A percentile compares a stretch with the other conserved stretches of the same genome.
These are phyloP conservation scores for Diplolepis rosae DNA, from an alignment of 2,888 invertebrate species.

Conservation along the genomic window DNA sequence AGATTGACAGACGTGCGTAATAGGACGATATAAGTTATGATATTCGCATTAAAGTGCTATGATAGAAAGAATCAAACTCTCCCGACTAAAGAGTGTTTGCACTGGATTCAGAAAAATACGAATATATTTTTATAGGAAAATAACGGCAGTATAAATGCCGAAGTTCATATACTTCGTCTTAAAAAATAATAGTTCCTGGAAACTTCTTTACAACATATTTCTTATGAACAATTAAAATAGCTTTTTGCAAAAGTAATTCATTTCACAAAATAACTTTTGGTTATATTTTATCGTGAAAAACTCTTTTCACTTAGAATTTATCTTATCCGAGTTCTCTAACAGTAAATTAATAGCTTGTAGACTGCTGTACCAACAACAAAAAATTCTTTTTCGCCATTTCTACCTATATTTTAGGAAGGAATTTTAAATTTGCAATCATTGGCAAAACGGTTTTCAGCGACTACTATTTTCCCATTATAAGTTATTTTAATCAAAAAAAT, in stretches of 20 bases:
- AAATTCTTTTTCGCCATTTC: too few species aligned
- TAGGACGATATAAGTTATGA: neutral
- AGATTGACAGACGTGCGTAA: constrained; percentile 10
- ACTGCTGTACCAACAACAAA: too few species aligned
- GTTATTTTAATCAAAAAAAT: too few species aligned
- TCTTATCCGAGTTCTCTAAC: too few species aligned
- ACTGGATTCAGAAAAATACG: constrained; percentile 5
- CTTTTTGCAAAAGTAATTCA: neutral
- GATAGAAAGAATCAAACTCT: neutral
- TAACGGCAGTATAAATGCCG: neutral
- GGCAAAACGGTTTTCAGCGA: too few species aligned
- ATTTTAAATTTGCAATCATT: too few species aligned
- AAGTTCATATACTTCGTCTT: neutral
- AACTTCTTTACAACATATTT: neutral
- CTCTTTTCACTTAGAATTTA: too few species aligned
- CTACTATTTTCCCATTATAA: too few species aligned
- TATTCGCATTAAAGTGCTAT: constrained; percentile 8
- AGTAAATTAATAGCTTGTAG: too few species aligned
- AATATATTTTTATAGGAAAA: neutral
- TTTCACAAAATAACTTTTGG: neutral
- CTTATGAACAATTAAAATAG: neutral
- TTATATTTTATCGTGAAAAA: neutral
- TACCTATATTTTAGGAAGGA: too few species aligned
- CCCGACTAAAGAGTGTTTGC: neutral
- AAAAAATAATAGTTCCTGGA: neutral